Percentiles rank a stretch among this genome's conserved stretches.
These are phyloP conservation scores for Onychorhynchus coronatus DNA, from an alignment of 2,113 vertebrate species.

Conservation along the genomic window DNA sequence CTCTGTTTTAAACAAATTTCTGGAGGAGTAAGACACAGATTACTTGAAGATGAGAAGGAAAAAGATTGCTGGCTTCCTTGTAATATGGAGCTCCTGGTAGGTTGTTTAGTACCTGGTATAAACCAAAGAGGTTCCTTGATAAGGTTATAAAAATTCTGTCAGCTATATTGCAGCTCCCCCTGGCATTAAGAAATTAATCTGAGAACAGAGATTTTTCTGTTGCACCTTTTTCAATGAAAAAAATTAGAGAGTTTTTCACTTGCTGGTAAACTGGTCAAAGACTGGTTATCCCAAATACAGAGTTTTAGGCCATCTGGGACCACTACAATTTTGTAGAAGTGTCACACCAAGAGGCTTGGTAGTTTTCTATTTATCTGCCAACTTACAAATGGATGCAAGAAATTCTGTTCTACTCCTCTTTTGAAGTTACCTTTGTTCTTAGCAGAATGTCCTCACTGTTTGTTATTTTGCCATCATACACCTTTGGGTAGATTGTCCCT, in stretches of 20 bases:
- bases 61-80: background rate
- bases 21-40: background rate
- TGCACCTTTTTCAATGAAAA: background rate
- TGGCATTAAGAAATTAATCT: background rate
- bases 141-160: background rate
- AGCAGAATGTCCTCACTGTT: background rate
- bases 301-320: background rate
- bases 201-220: background rate
- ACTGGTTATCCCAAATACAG: background rate
- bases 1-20: background rate
- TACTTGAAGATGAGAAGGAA: background rate
- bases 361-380: background rate
- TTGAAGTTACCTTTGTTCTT: background rate
- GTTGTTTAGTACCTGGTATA: background rate
- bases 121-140: background rate
- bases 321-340: background rate
- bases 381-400: background rate
- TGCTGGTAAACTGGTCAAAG: background rate
- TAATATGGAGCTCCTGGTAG: background rate
- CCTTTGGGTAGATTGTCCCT: background rate
- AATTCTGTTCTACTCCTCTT: background rate
- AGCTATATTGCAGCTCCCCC: background rate
- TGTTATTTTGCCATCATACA: background rate
- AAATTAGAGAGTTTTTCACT: background rate
- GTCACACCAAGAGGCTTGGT: background rate